Evolutionary conservation across 2,888 invertebrate genomes (phyloP), one percentile per base, ranked within the genome.

Genomic region (Trissolcus brochymenae): DNA sequence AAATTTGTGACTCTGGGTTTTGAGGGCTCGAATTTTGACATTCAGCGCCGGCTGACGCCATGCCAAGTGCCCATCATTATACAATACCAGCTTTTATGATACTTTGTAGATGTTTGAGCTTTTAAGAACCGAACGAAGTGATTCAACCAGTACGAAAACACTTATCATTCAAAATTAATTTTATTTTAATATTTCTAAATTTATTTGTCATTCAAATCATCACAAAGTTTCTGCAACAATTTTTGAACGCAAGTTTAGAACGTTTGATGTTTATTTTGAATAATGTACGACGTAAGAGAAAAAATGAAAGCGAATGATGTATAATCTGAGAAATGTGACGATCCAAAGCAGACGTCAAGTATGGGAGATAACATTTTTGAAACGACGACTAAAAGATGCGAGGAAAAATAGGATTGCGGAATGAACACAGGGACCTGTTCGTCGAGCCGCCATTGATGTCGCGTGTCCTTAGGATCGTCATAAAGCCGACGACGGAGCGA

Each of bases 41-140:
- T 82, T 81, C 81, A 82, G 79, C 64, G 70, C 81, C 79, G 79
- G 79, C 80, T 81, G 82, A 74, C 77, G 79, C 71, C 72, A 78
- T 14, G n/a, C 74, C 81, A 76, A 80, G 80, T 80, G 82, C 80
- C 83, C 82, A 86, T 86, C 85, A 82, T 83, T 82, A 84, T 83
- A 85, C 85, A 84, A 86, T 86, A 85, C 85, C 86, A 84, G 84
- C 82, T 84, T 86, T 86, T 86, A 86, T 84, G 83, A 82, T 82
- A 83, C 84, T 84, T 84, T 82, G 83, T 80, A 84, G 82, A 77
- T 79, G 82, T 82, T 71, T 0, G 2, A 35, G 35, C 7, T 9
- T 35, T 35, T 7, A 9, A 25, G 25, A 25, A n/a, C n/a, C n/a
- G n/a, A n/a, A n/a, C n/a, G n/a, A n/a, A n/a, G n/a, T n/a, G n/a